Percentiles rank a stretch among this genome's conserved stretches.
Evolutionary conservation across 2,797 vertebrate genomes (phyloP).

Genomic region (Chelonia mydas): DNA sequence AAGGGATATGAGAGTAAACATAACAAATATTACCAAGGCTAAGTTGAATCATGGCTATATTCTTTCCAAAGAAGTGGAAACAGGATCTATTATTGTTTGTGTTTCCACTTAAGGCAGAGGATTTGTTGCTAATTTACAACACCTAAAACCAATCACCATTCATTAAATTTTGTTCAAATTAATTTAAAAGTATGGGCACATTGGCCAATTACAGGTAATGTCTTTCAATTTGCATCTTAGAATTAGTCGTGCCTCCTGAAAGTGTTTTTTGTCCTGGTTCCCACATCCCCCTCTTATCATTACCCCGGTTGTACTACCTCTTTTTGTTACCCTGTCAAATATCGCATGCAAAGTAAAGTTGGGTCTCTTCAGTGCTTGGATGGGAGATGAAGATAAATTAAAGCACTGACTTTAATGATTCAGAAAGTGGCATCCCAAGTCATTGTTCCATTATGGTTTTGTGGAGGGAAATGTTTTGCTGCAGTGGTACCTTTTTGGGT

Average conservation of each 20-base stretch:
- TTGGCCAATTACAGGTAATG: conserved; percentile 2
- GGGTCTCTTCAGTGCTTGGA: not conserved
- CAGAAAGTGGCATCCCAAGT: not conserved
- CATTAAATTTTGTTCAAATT: not conserved
- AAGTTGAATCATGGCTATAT: conserved; percentile 46
- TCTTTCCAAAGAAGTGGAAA: conserved; percentile 49
- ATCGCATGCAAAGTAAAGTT: not conserved
- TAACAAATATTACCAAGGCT: conserved; percentile 31
- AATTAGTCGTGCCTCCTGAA: conserved; percentile 16
- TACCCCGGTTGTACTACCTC: not conserved
- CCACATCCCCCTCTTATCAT: conserved; percentile 2
- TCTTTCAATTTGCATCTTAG: conserved; percentile 7
- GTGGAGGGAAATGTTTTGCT: not conserved
- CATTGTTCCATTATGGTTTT: not conserved
- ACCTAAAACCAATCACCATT: not conserved
- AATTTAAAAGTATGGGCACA: not conserved
- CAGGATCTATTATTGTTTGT: conserved; percentile 23
- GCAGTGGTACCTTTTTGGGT: not conserved
- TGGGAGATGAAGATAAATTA: not conserved
- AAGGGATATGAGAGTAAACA: conserved; percentile 1
- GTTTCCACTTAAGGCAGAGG: conserved; percentile 12
- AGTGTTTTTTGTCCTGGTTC: not conserved
- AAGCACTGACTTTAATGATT: not conserved
- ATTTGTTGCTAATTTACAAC: conserved; percentile 7
- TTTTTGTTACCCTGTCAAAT: not conserved